Conservation (phyloP, 2,797 vertebrate species). For the Taenioides sp. region DNA sequence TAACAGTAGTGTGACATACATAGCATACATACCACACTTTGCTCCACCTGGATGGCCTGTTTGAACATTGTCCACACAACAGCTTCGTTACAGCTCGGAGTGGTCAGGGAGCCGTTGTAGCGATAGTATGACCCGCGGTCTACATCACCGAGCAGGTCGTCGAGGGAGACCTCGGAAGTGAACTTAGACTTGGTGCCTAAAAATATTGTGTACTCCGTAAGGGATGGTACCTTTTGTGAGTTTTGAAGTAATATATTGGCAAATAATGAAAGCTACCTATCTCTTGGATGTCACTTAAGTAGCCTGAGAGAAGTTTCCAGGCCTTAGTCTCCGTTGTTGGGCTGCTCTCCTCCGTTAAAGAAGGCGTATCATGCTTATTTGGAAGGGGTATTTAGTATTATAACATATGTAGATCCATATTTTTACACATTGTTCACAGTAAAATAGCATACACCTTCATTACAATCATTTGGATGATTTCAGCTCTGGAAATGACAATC, state of each 20-base stretch:
- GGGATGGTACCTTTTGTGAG: background rate
- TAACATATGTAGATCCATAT: too few relatives aligned
- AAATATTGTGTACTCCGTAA: background rate
- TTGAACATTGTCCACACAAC: conserved; percentile 79
- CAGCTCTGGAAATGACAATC: too few relatives aligned
- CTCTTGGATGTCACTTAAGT: conserved; percentile 30
- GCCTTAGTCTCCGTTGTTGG: conserved; percentile 7
- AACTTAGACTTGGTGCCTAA: conserved; percentile 34
- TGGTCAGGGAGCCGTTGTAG: conserved; percentile 77
- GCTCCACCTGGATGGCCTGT: conserved; percentile 66
- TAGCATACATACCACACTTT: conserved; percentile 56
- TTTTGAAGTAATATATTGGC: background rate
- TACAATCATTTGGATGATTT: too few relatives aligned
- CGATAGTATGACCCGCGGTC: conserved; percentile 63
- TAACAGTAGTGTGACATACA: background rate
- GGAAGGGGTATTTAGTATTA: too few relatives aligned
- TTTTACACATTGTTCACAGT: too few relatives aligned
- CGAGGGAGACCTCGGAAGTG: conserved; percentile 46
- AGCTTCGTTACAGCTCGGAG: conserved; percentile 70
- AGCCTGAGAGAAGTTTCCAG: conserved; percentile 47
- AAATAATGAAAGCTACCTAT: conserved; percentile 23
- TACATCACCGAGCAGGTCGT: conserved; percentile 65
- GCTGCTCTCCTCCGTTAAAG: conserved; percentile 11
- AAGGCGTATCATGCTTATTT: too few relatives aligned
- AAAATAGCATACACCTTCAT: too few relatives aligned